phyloP scores from a whole-genome alignment of 2,797 vertebrate species.

The Gallinago nigripennis region DNA sequence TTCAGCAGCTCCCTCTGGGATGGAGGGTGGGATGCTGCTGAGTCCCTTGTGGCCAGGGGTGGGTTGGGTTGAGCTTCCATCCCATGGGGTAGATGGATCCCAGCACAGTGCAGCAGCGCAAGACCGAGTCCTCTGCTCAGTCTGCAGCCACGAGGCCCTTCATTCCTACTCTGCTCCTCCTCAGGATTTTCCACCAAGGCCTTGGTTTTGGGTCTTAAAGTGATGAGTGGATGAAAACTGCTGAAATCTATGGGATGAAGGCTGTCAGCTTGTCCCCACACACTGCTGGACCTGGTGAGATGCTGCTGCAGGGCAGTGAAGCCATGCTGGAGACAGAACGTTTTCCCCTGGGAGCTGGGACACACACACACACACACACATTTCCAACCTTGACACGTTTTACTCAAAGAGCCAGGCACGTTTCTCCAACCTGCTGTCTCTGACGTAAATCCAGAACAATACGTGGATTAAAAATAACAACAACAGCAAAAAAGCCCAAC shows the following conservation, averaged over 20 bases:
- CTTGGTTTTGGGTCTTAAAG: neutral
- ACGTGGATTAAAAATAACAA: slow-evolving; percentile 28
- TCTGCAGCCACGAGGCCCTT: neutral
- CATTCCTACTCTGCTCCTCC: neutral
- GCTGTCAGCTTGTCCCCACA: neutral
- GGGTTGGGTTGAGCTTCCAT: neutral
- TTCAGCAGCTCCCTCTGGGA: neutral
- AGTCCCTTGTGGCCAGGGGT: fast-evolving
- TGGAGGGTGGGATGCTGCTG: fast-evolving
- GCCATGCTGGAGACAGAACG: fast-evolving
- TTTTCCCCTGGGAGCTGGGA: neutral
- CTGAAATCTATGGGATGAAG: neutral
- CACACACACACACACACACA: too few species aligned
- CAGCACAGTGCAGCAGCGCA: fast-evolving
- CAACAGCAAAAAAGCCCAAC: neutral
- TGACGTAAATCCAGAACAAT: slow-evolving; percentile 48
- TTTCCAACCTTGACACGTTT: neutral
- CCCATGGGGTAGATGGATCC: neutral
- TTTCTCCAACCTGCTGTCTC: slow-evolving; percentile 47
- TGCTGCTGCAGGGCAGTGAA: neutral
- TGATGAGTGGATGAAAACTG: neutral
- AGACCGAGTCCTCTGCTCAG: neutral
- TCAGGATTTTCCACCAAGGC: fast-evolving
- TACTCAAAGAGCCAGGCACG: neutral
- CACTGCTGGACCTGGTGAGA: fast-evolving